These are phyloP conservation scores for Ochotona princeps DNA, from an alignment of 2,113 vertebrate genomes.

Conservation along the genomic window DNA sequence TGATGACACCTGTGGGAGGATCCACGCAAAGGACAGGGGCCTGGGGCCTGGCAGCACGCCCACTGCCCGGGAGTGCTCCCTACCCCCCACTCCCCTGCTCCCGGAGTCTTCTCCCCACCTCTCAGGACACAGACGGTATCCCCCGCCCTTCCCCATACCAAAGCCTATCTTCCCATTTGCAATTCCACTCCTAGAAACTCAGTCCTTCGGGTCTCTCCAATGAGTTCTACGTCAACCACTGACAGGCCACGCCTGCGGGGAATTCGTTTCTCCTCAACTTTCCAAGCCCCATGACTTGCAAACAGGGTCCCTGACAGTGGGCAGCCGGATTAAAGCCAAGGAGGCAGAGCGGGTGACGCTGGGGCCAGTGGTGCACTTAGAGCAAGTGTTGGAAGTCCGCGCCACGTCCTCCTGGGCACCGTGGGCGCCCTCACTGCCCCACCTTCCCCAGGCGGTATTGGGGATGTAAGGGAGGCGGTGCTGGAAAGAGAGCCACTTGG, in stretches of 20 bases:
- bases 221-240: not conserved
- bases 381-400: not conserved
- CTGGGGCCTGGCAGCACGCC: not conserved
- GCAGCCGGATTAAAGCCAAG: not conserved
- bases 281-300: not conserved
- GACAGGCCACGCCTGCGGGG: not conserved
- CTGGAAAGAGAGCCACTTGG: not conserved
- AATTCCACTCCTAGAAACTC: not conserved
- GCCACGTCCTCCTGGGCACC: not conserved
- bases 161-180: too few relatives aligned
- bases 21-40: not conserved
- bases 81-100: not conserved
- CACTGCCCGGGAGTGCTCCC: not conserved
- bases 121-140: not conserved
- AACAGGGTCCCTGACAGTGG: not conserved
- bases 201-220: not conserved
- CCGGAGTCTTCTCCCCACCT: not conserved
- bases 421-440: not conserved
- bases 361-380: not conserved
- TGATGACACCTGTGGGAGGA: not conserved
- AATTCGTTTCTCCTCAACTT: conserved; percentile 21
- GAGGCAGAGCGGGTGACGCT: not conserved
- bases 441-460: not conserved
- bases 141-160: not conserved
- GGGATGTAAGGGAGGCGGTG: not conserved